Evolutionary conservation across 2,888 invertebrate species (phyloP), one percentile per base, ranked within the genome.

Genomic region (Brachyptera risi): DNA sequence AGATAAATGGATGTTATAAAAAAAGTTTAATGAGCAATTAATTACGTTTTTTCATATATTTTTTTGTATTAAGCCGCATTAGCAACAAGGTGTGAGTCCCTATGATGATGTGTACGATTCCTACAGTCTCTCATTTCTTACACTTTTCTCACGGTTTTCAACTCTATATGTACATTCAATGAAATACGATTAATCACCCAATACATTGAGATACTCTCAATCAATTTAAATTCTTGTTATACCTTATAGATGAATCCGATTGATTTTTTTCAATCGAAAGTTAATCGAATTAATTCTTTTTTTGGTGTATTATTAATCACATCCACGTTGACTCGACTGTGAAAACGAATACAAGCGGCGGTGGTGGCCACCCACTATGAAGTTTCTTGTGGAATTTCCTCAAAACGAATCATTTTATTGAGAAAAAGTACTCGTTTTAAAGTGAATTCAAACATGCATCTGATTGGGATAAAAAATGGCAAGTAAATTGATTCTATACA

Each of bases 191-290:
- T 44, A 21, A 44, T 44, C 44, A 44, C 21, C 19, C 19, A 44
- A 2, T 3, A 11, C 19, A 47, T 21, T n/a, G 17, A 21, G 42
- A 42, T 9, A 21, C n/a, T 23, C 47, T 47, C 47, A 47, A 47
- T 47, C 47, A 47, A 47, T 47, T 47, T 47, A 47, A 47, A 47
- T 47, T 47, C 47, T 47, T 47, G 23, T 42, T 42, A 42, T 17
- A n/a, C n/a, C n/a, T 31, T 31, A 31, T 31, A 31, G 31, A 31
- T 31, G 7, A n/a, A 24, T 47, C n/a, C 47, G 47, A 47, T 24
- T 47, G 47, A 47, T 21, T 47, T 47, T 44, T 47, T 47, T 11
- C 31, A 31, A 31, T 31, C 31, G 31, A 11, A 31, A 11, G 21
- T 21, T 47, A 47, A 47, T 47, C 47, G 47, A 47, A 47, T 47